Evolutionary conservation across 35 echinoderm and acorn worm genomes (phyloP).

Genomic region (Amphiura filiformis): DNA sequence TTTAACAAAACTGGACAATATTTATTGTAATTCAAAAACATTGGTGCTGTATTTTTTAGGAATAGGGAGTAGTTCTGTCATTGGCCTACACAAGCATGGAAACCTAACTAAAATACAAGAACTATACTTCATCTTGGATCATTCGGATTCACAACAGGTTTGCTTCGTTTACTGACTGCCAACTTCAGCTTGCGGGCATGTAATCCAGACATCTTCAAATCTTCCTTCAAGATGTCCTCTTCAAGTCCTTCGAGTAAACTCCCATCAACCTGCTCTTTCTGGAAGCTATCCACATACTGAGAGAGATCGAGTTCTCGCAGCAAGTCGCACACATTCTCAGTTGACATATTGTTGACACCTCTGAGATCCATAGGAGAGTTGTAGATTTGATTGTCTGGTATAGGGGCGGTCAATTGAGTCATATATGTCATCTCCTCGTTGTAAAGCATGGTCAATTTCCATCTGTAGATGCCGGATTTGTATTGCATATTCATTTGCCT

Average conservation of each 20-base stretch:
- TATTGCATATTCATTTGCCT: background rate
- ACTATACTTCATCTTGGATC: no score
- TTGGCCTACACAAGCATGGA: no score
- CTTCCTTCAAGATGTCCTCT: conserved; percentile 43
- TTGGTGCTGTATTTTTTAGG: no score
- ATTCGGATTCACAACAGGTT: no score
- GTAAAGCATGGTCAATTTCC: conserved; percentile 3
- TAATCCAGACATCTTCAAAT: conserved; percentile 56
- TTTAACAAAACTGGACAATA: no score
- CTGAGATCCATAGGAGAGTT: background rate
- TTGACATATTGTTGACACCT: background rate
- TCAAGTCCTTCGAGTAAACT: conserved; percentile 39
- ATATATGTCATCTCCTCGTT: background rate
- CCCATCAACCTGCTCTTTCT: conserved; percentile 52
- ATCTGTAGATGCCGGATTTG: conserved; percentile 10
- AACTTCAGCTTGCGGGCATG: conserved; percentile 50
- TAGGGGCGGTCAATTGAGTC: background rate
- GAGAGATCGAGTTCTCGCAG: conserved; percentile 24
- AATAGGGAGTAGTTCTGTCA: no score
- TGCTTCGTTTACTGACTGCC: background rate
- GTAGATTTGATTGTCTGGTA: background rate
- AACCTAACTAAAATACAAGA: no score
- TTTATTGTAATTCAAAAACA: no score
- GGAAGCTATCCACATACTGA: conserved; percentile 44
- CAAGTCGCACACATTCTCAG: background rate